A percentile compares a stretch with the other conserved stretches of the same genome.
phyloP scores from a whole-genome alignment of 2,888 invertebrate species.

The Himalopsyche japonica region DNA sequence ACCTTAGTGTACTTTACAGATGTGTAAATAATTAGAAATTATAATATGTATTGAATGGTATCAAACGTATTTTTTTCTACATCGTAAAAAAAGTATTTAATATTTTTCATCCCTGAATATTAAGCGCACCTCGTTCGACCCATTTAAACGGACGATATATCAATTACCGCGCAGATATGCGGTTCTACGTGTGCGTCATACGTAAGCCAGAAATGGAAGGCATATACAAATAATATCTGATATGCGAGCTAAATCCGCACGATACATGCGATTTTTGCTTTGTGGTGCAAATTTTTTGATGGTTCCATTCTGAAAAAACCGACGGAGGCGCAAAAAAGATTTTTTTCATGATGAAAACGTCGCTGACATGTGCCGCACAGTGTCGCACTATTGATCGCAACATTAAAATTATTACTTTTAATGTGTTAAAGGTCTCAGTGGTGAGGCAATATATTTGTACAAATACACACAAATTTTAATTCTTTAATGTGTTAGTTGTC shows the following conservation, averaged over 20 bases:
- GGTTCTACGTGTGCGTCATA: no score
- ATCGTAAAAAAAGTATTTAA: no score
- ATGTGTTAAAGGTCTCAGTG: no score
- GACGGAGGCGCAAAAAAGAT: conserved; percentile 5
- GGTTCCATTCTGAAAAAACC: conserved; percentile 22
- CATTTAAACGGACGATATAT: not conserved
- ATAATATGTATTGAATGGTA: no score
- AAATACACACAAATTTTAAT: no score
- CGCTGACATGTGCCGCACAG: not conserved
- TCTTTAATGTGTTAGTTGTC: no score
- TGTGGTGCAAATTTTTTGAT: conserved; percentile 30
- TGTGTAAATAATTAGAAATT: no score
- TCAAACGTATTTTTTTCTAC: no score
- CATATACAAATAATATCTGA: not conserved
- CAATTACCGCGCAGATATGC: not conserved
- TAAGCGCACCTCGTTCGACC: not conserved
- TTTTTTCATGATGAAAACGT: not conserved
- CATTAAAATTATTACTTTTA: no score
- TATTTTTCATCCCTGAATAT: not conserved
- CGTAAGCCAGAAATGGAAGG: not conserved
- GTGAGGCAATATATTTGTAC: no score
- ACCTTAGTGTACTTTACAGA: no score
- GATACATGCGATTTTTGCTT: conserved; percentile 11
- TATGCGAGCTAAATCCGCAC: not conserved
- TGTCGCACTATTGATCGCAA: not conserved